Evolutionary conservation across 2,113 vertebrate species (phyloP).

Genomic region (Ailurus styani): DNA sequence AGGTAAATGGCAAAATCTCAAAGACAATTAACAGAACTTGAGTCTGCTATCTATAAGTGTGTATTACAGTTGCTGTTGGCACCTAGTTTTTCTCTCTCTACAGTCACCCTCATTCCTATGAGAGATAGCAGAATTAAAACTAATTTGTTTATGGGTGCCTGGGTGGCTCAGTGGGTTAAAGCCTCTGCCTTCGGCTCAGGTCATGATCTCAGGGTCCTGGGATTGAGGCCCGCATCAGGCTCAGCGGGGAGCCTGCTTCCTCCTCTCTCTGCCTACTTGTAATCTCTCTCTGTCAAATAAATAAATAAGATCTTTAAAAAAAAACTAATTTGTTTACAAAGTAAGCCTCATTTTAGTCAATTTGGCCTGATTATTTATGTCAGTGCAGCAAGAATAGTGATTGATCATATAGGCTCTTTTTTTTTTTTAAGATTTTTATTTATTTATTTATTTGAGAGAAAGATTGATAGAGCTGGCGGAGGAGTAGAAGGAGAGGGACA

Average conservation of each 20-base stretch:
- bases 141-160: neutral
- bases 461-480: too few species aligned
- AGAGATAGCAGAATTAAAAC: neutral
- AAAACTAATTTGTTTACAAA: neutral
- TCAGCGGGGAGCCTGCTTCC: too few species aligned
- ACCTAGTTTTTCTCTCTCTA: neutral
- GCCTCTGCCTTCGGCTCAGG: too few species aligned
- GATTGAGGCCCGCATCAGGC: too few species aligned
- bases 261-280: too few species aligned
- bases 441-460: neutral
- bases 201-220: too few species aligned
- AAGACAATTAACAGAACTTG: neutral
- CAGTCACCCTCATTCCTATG: neutral
- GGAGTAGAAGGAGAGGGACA: neutral
- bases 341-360: neutral
- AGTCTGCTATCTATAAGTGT: neutral
- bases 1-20: neutral
- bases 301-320: too few species aligned
- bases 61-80: neutral
- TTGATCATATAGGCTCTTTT: neutral
- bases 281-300: too few species aligned
- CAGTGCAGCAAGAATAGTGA: neutral
- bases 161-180: too few species aligned
- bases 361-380: neutral
- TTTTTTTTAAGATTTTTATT: neutral